A percentile compares a stretch with the other conserved stretches of the same genome.
Conservation (phyloP, 2,113 vertebrate species). For the Alouatta palliata region DNA sequence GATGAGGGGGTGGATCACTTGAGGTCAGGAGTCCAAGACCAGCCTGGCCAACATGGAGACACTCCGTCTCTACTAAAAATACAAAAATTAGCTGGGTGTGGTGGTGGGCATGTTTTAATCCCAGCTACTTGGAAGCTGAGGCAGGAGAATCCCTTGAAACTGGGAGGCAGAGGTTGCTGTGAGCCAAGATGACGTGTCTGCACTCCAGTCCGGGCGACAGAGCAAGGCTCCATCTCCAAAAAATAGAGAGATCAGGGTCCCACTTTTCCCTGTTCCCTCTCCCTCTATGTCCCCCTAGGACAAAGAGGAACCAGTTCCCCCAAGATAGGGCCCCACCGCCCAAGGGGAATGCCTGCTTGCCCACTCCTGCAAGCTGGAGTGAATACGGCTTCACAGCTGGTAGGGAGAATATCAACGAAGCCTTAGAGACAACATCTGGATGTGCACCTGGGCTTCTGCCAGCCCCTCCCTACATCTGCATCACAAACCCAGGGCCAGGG, state of each 20-base stretch:
- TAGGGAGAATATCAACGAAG: neutral
- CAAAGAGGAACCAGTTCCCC: neutral
- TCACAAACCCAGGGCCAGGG: slow-evolving; percentile 27
- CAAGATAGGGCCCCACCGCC: neutral
- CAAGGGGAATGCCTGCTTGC: neutral
- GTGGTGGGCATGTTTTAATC: no score
- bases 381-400: slow-evolving; percentile 46
- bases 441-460: slow-evolving; percentile 66
- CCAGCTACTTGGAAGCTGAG: no score
- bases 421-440: slow-evolving; percentile 70
- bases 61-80: no score
- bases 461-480: slow-evolving; percentile 65
- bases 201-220: no score
- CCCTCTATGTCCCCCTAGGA: neutral
- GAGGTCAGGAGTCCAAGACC: no score
- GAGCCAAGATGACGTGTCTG: no score
- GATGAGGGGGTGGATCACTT: no score
- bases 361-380: neutral
- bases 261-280: neutral
- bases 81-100: no score
- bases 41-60: no score
- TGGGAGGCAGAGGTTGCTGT: no score
- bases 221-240: no score
- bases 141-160: no score
- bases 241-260: neutral